phyloP scores from a whole-genome alignment of 2,113 vertebrate species.

The Macquaria ambigua region DNA sequence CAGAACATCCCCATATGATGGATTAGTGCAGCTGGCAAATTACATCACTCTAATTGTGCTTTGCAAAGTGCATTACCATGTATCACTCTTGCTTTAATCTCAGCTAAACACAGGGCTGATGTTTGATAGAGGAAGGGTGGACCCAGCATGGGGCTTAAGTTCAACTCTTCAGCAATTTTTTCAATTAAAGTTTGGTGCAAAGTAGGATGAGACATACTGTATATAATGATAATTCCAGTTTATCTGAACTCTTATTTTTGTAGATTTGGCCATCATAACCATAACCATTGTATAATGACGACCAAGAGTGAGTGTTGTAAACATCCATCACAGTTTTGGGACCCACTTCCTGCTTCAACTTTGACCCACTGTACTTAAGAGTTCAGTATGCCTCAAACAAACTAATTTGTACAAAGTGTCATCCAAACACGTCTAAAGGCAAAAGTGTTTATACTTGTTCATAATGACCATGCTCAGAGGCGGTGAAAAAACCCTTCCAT shows the following conservation, averaged over 20 bases:
- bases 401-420: no score
- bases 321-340: not conserved
- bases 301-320: not conserved
- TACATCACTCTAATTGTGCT: conserved; percentile 68
- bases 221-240: not conserved
- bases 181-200: not conserved
- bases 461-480: no score
- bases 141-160: not conserved
- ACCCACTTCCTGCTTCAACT: not conserved
- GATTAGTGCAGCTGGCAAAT: conserved; percentile 73
- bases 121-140: conserved; percentile 17
- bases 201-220: not conserved
- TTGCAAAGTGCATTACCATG: conserved; percentile 40
- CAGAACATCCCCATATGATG: conserved; percentile 66
- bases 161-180: not conserved
- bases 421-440: no score
- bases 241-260: not conserved
- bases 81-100: conserved; percentile 54
- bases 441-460: no score
- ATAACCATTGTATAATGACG: not conserved
- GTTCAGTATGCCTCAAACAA: not conserved
- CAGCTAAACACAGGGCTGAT: conserved; percentile 20
- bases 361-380: not conserved
- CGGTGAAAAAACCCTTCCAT: no score
- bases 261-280: not conserved